A percentile compares a stretch with the other conserved stretches of the same genome.
Conservation (phyloP, 1,140 invertebrate species). For the Trichogramma pretiosum region DNA sequence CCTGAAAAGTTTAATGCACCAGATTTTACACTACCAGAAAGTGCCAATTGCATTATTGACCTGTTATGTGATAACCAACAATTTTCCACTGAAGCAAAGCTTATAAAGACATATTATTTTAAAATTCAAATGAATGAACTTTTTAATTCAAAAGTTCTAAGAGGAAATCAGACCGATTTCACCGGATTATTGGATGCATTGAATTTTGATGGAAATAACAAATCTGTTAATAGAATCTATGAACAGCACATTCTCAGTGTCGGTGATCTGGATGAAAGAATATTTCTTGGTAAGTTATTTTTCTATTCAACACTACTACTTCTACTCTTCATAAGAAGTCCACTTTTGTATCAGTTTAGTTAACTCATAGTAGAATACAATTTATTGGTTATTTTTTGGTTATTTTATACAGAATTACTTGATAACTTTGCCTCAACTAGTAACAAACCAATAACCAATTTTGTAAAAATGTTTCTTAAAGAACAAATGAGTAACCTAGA, state of each 20-base stretch:
- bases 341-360: too few relatives aligned
- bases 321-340: too few relatives aligned
- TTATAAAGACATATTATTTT: slow-evolving; percentile 84
- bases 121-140: slow-evolving; percentile 71
- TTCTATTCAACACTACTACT: slow-evolving; percentile 6
- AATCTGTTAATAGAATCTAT: slow-evolving; percentile 78
- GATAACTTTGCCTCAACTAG: too few relatives aligned
- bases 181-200: slow-evolving; percentile 61
- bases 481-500: slow-evolving; percentile 1
- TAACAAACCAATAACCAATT: too few relatives aligned
- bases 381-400: too few relatives aligned
- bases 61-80: slow-evolving; percentile 73
- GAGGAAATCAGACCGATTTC: slow-evolving; percentile 55
- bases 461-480: too few relatives aligned
- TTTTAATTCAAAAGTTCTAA: slow-evolving; percentile 65
- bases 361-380: too few relatives aligned
- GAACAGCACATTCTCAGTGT: slow-evolving; percentile 84
- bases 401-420: too few relatives aligned
- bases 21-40: slow-evolving; percentile 54
- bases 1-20: slow-evolving; percentile 61
- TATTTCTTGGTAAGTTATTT: slow-evolving; percentile 66
- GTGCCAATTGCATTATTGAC: slow-evolving; percentile 74
- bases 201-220: slow-evolving; percentile 72
- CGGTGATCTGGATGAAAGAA: slow-evolving; percentile 93
- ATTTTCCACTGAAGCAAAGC: slow-evolving; percentile 75